Base-by-base conservation (phyloP, 1,140 invertebrate species). In the Apis dorsata region DNA sequence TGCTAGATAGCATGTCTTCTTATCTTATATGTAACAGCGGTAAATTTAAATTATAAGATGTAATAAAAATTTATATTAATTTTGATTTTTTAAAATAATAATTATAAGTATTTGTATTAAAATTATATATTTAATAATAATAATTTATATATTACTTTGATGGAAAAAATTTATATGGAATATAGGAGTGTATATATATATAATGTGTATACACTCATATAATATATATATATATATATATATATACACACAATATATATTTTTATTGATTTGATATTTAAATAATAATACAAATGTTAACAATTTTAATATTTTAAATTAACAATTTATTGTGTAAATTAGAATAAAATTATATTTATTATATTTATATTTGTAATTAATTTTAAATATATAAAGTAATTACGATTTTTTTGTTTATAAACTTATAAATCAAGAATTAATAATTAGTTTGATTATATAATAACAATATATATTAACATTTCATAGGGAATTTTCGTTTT, bases 401-500 rank as follows among this genome's bases (percentile, higher is more conserved):
- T 57, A 17, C 17, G 1, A n/a, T 44, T 57, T 57, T 62, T 69
- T n/a, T 5, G 5, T 69, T 24, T 28, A 63, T 24, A 44, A 24
- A 2, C n/a, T n/a, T 9, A 63, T 28, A 7, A 24, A 15, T 63
- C 53, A n/a, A 3, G n/a, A 68, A 53, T 57, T 4, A 68, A n/a
- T 7, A 68, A 68, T 10, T 57, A 66, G 7, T 44, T 57, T 21
- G 13, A 53, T 72, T 63, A 72, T 10, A 24, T 72, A 72, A 59
- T 57, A 49, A n/a, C 3, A 2, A 4, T 60, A 59, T 68, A 57
- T n/a, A 49, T 9, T 17, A 73, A 10, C 21, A 34, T 8, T 24
- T 68, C 44, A 51, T 81, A 77, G 80, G 73, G 80, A 81, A 68
- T 68, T 81, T 81, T 76, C 5, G 19, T 77, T 28, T 76, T 53